Evolutionary conservation across 2,113 vertebrate genomes (phyloP).

Genomic region (Cavia porcellus): DNA sequence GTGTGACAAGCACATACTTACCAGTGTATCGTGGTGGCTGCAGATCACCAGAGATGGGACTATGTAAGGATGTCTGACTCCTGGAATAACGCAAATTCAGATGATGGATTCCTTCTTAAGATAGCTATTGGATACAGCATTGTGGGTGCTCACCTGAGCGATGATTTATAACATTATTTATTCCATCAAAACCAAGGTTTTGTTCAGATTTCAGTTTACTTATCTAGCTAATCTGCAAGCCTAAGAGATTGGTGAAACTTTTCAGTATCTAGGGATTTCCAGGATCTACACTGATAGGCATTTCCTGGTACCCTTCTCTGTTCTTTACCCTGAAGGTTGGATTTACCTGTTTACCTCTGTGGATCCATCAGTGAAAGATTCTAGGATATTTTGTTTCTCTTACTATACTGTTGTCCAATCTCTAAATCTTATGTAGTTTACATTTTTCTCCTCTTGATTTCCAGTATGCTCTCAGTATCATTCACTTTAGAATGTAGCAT

Average conservation of each 20-base stretch:
- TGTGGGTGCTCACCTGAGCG: accelerated
- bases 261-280: not conserved
- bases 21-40: not conserved
- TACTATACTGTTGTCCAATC: not conserved
- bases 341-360: accelerated
- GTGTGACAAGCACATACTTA: not conserved
- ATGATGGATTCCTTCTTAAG: not conserved
- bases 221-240: not conserved
- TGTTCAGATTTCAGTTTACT: not conserved
- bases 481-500: not conserved
- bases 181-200: not conserved
- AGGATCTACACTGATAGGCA: not conserved
- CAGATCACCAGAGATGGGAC: not conserved
- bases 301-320: too few relatives aligned
- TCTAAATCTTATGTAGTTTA: not conserved
- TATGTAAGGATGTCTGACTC: accelerated
- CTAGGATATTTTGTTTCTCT: not conserved
- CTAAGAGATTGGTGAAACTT: not conserved
- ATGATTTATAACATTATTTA: not conserved
- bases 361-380: not conserved
- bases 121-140: too few relatives aligned
- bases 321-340: too few relatives aligned
- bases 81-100: not conserved
- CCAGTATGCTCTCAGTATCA: not conserved
- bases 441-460: not conserved